A percentile compares a stretch with the other conserved stretches of the same genome.
Conservation (phyloP, 2,797 vertebrate species). For the Varecia variegata region DNA sequence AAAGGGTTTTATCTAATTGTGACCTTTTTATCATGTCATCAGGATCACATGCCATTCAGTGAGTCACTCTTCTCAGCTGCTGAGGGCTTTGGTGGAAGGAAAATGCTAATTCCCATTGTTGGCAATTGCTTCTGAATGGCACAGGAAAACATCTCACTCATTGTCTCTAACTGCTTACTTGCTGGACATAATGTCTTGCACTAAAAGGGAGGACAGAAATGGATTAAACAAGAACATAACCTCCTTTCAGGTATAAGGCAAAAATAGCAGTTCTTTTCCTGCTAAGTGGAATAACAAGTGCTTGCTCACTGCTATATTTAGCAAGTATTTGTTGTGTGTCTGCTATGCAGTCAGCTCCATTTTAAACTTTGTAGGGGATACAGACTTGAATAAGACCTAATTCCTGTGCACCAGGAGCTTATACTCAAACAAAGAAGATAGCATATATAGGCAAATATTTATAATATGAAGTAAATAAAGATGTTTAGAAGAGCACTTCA, state of each 20-base stretch:
- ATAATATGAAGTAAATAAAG: neutral
- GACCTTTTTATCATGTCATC: constrained; percentile 36
- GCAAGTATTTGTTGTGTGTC: neutral
- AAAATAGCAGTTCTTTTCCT: neutral
- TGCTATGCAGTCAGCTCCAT: neutral
- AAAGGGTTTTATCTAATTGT: constrained; percentile 48
- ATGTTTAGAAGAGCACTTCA: neutral
- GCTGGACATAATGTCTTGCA: constrained; percentile 22
- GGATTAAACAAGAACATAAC: neutral
- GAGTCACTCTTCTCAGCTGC: constrained; percentile 25
- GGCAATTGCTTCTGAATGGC: neutral
- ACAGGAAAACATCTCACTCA: neutral
- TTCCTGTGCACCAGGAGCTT: neutral
- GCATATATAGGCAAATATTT: neutral
- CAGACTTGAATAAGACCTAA: neutral
- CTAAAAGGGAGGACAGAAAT: neutral
- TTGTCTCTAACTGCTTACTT: constrained; percentile 36
- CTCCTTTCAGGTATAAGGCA: neutral
- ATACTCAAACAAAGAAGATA: neutral
- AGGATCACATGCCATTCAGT: neutral
- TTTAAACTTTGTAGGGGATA: neutral
- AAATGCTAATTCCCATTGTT: constrained; percentile 38
- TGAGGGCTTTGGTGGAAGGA: neutral
- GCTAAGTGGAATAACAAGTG: neutral
- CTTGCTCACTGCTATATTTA: neutral